Conservation (phyloP, 1,140 invertebrate species). For the Rhagoletis zephyria region DNA sequence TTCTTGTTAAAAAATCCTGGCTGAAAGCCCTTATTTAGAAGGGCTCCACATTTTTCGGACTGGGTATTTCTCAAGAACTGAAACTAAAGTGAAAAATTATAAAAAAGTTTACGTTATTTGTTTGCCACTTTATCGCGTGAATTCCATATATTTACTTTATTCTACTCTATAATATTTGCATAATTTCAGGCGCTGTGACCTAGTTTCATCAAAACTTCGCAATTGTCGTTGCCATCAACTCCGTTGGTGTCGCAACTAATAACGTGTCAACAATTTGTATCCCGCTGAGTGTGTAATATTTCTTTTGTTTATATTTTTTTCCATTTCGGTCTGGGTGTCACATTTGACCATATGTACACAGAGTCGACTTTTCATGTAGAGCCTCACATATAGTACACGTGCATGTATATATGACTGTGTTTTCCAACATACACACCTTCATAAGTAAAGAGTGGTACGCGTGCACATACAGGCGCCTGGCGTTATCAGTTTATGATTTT, state of each 20-base stretch:
- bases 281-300: constrained; percentile 5
- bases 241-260: constrained; percentile 30
- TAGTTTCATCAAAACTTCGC: neutral
- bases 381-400: too few relatives aligned
- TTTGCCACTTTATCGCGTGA: neutral
- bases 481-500: neutral
- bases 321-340: neutral
- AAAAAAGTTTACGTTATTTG: neutral
- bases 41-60: too few relatives aligned
- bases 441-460: neutral
- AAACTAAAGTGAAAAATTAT: too few relatives aligned
- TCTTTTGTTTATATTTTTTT: neutral
- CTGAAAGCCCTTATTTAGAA: too few relatives aligned
- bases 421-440: neutral
- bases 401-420: too few relatives aligned
- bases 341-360: too few relatives aligned
- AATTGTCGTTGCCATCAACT: neutral
- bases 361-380: too few relatives aligned
- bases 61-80: too few relatives aligned
- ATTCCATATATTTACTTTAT: constrained; percentile 11
- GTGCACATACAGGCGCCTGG: neutral
- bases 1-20: too few relatives aligned
- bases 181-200: constrained; percentile 18
- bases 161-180: neutral
- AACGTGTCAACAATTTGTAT: constrained; percentile 39